Evolutionary conservation across 2,113 vertebrate genomes (phyloP), one percentile per base, ranked within the genome.

Genomic region (Coryphaenoides rupestris): DNA sequence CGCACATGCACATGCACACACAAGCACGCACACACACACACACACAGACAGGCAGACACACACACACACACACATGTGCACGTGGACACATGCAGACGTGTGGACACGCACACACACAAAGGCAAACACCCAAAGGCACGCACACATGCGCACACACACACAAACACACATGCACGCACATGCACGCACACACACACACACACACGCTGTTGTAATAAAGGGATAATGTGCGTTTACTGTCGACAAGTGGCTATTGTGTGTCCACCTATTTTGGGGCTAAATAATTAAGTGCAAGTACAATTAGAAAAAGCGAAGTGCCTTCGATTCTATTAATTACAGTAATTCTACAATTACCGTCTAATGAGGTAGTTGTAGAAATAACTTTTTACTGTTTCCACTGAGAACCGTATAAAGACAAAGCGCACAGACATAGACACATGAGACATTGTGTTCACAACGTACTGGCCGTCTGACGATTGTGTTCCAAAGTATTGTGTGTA

Each of bases 181-280:
- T 21, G 21, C 14, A 54, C 12, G 12, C 21, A 57, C 55, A 55
- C 22, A 57, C 55, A 24, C 55, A 57, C 52, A 16, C 22, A 24
- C 13, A 26, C 55, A 57, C 21, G 17, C 13, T 15, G 1, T 22
- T 26, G 55, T 24, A 16, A 28, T 19, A 33, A 19, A 19, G 5
- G 2, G 14, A n/a, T 14, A 1, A 7, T 17, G 22, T 17, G 14
- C 23, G 19, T 28, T 40, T 17, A 19, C 17, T 33, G 26, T 19
- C 16, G 55, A 58, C 28, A 26, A 58, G 55, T 58, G 57, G 26
- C n/a, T 40, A n/a, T 58, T 40, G 57, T 58, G 57, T 58, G 23
- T n/a, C 55, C 22, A 26, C 55, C 21, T 10, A 17, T 21, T 26
- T 26, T 58, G 57, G 28, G n/a, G 28, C 26, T 12, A 33, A 26